Percentiles rank a stretch among this genome's conserved stretches.
These are phyloP conservation scores for Lepidurus arcticus DNA, from an alignment of 1,140 invertebrate species.

Conservation along the genomic window DNA sequence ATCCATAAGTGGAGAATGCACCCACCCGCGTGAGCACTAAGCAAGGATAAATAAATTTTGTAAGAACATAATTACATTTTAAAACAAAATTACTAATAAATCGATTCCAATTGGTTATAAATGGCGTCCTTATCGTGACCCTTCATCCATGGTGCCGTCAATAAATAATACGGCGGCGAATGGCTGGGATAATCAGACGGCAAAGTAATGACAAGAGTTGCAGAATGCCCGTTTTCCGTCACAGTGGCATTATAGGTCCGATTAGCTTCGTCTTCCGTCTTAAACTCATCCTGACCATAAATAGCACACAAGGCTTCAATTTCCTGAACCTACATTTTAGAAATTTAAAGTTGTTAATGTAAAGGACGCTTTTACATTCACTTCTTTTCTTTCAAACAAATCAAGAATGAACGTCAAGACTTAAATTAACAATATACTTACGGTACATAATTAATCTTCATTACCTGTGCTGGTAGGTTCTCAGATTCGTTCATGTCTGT, in stretches of 20 bases:
- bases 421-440: too few species aligned
- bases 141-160: constrained; percentile 65
- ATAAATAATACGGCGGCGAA: constrained; percentile 60
- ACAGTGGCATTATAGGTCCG: constrained; percentile 55
- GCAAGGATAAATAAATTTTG: constrained; percentile 41
- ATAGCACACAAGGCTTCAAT: constrained; percentile 67
- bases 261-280: constrained; percentile 52
- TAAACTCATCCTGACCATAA: constrained; percentile 61
- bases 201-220: constrained; percentile 55
- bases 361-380: neutral
- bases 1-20: constrained; percentile 69
- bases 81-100: constrained; percentile 58
- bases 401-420: too few species aligned
- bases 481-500: too few species aligned
- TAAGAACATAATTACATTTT: constrained; percentile 35
- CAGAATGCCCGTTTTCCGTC: constrained; percentile 47
- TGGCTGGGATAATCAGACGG: constrained; percentile 58
- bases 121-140: constrained; percentile 53
- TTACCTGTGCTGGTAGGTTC: too few species aligned
- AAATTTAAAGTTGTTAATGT: neutral
- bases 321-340: constrained; percentile 56
- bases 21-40: constrained; percentile 62
- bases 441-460: too few species aligned
- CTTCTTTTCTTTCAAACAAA: too few species aligned
- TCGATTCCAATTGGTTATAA: constrained; percentile 53